Base-by-base conservation (phyloP, 30 jellyfish, hydroid and myxozoan species). In the Phacellophora camtschatica region DNA sequence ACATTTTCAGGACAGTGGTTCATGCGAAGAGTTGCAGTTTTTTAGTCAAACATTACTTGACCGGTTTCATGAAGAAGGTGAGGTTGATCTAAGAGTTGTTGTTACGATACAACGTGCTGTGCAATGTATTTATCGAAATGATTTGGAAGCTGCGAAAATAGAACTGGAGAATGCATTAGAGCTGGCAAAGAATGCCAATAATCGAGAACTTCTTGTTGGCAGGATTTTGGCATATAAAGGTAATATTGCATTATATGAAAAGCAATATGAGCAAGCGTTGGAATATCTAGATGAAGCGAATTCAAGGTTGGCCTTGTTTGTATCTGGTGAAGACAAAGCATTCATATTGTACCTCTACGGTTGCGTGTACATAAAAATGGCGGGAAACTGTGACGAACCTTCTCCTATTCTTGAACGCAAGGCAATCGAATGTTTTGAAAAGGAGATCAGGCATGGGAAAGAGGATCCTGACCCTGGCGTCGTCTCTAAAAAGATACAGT, bases 401-500 rank as follows among this genome's bases (percentile, higher is more conserved):
- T 49, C 28, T 28, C 73, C 28, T 31, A 27, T 15, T 1, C 58
- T 48, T 1, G 85, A 49, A 27, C 42, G 28, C 11, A 18, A 19
- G 30, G 85, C 85, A 0, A 72, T 72, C 20, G 85, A 28, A 2
- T 72, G 73, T 50, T 72, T 72, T 54, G 73, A 72, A 9, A 48
- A 2, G 0, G 85, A 50, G 41, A 54, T 49, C 19, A 19, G 0
- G 33, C 85, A 72, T 50, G 85, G 36, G 13, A 20, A 2, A 57
- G 61, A 25, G 61, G 59, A 72, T 9, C 33, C 25, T 13, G 39
- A 72, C 18, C 32, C 69, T 5, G 27, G 11, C 12, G 73, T 35
- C 24, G 7, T 72, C 0, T 35, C 31, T 4, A 50, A 72, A 29
- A 72, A 50, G 19, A 54, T 25, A 23, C 62, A 50, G 49, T 72